Evolutionary conservation across 2,113 vertebrate genomes (phyloP).

Genomic region (Nymphicus hollandicus): DNA sequence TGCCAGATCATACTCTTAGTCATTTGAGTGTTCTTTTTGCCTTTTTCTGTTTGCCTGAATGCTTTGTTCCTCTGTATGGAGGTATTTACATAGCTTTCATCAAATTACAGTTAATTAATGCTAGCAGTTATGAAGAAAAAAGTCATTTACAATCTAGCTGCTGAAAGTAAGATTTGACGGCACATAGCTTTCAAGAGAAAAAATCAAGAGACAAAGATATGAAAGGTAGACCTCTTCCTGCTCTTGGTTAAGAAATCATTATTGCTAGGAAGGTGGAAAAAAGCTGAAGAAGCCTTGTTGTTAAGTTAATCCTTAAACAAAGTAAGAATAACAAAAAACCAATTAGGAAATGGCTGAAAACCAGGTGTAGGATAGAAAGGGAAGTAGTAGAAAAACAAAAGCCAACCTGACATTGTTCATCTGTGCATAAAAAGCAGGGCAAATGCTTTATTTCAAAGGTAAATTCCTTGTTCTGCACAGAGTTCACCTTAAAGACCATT

Average conservation of each 20-base stretch:
- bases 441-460: background rate
- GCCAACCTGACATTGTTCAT: background rate
- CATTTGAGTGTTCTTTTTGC: background rate
- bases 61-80: background rate
- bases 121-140: background rate
- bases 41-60: background rate
- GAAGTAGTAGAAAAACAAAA: background rate
- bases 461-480: background rate
- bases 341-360: background rate
- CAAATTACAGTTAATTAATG: background rate
- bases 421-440: background rate
- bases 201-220: background rate
- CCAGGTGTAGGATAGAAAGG: background rate
- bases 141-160: background rate
- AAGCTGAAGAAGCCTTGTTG: background rate
- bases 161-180: background rate
- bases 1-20: background rate
- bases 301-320: background rate
- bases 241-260: background rate
- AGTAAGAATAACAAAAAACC: background rate
- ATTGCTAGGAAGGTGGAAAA: background rate
- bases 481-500: background rate
- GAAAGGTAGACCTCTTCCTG: background rate
- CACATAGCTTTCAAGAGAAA: background rate
- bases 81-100: background rate